These are phyloP conservation scores for Calliphora vomitoria DNA, from an alignment of 2,888 invertebrate genomes.

Conservation along the genomic window DNA sequence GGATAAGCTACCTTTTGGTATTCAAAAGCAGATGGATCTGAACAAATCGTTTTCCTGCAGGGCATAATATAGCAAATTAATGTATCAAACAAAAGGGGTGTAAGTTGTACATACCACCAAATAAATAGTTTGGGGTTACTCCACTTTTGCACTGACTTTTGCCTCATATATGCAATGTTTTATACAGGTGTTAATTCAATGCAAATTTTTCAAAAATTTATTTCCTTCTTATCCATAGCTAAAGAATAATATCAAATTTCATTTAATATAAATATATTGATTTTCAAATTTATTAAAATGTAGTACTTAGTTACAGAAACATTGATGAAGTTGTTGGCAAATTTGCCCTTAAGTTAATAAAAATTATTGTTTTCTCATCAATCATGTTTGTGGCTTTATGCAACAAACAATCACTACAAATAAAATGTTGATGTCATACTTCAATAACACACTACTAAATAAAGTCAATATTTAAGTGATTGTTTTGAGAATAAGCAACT, in stretches of 20 bases:
- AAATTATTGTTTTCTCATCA: constrained; percentile 48
- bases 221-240: too few species aligned
- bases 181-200: too few species aligned
- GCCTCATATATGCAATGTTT: too few species aligned
- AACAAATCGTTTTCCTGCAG: too few species aligned
- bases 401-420: constrained; percentile 25
- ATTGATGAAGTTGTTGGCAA: not conserved
- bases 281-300: constrained; percentile 13
- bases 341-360: constrained; percentile 30
- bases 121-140: too few species aligned
- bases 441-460: constrained; percentile 41
- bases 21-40: too few species aligned
- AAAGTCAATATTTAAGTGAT: constrained; percentile 56
- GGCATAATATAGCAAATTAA: too few species aligned
- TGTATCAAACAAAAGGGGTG: too few species aligned
- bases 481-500: constrained; percentile 24
- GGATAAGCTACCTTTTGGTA: too few species aligned
- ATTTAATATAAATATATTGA: constrained; percentile 2
- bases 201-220: too few species aligned
- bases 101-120: too few species aligned
- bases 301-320: not conserved
- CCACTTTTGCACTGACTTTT: too few species aligned
- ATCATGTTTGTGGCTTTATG: constrained; percentile 37
- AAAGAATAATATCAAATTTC: not conserved
- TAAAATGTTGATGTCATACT: constrained; percentile 49